Base-by-base conservation (phyloP, 2,888 invertebrate genomes). In the Phalangium opilio region DNA sequence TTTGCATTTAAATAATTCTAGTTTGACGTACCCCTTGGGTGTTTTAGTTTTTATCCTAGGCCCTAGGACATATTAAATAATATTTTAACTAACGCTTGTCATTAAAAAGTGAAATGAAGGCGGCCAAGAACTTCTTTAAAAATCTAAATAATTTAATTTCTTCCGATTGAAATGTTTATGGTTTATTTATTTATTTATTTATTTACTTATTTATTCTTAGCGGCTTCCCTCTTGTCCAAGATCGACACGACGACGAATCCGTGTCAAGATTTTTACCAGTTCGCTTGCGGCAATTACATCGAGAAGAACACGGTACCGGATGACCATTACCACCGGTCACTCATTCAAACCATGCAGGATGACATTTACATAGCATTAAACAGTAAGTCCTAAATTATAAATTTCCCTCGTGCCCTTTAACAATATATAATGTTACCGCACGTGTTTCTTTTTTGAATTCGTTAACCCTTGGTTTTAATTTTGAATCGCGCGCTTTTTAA, bases 311-410 rank as follows among this genome's bases (percentile, higher is more conserved):
- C 63, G 17, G 64, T 65, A 5, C 65, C 67, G 3, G 65, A 65
- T 50, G 65, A 66, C 50, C 59, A 62, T 45, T 61, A 62, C 50
- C 58, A 61, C 47, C 57, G 63, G 20, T 64, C 64, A 2, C 62
- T 63, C 5, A 57, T 67, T 38, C 65, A 66, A 54, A 62, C 64
- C 50, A 66, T 66, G 62, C 64, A 65, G 51, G 66, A 67, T 47
- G 63, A 63, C 15, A 60, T 65, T 41, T 60, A 64, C 27, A 59
- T 64, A 33, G 62, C 63, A 21, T 62, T 66, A 48, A 65, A 63
- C 57, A 65, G 65, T 64, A 56, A 59, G 62, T 51, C 10, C 7
- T 7, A 2, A 10, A 14, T 3, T 15, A 17, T 17, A 5, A 40
- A 12, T n/a, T 15, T 14, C 19, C n/a, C 19, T 3, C 12, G 40